These are phyloP conservation scores for Apamea epomidion DNA, from an alignment of 2,888 invertebrate genomes.

Conservation along the genomic window DNA sequence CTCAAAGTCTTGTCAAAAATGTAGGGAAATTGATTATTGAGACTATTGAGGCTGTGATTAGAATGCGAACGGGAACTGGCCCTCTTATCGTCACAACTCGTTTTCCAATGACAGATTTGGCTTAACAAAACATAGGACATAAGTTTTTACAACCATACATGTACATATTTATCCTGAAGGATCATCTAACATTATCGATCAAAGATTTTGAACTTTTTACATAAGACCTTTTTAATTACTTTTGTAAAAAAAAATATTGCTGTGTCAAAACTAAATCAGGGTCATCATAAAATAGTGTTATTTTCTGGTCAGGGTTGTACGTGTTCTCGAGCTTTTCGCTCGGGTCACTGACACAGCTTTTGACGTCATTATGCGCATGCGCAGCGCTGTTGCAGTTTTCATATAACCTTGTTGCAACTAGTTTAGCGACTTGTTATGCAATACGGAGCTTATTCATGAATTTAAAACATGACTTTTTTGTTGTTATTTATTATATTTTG, in stretches of 20 bases:
- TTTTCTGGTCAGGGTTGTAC: slow-evolving; percentile 43
- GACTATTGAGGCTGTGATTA: too few relatives aligned
- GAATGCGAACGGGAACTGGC: too few relatives aligned
- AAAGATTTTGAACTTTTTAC: not conserved
- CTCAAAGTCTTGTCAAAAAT: too few relatives aligned
- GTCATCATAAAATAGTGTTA: slow-evolving; percentile 11
- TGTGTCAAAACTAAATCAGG: slow-evolving; percentile 14
- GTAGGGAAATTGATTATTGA: too few relatives aligned
- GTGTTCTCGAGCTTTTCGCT: slow-evolving; percentile 29
- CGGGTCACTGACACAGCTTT: slow-evolving; percentile 63
- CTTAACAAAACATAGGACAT: not conserved
- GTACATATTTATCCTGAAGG: not conserved
- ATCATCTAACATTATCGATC: not conserved
- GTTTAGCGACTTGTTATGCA: slow-evolving; percentile 59
- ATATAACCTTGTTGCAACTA: slow-evolving; percentile 53
- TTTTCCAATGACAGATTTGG: not conserved
- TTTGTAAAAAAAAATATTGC: not conserved
- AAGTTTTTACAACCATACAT: not conserved
- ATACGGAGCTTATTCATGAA: slow-evolving; percentile 53
- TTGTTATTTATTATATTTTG: slow-evolving; percentile 16
- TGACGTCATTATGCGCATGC: slow-evolving; percentile 67
- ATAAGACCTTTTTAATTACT: not conserved
- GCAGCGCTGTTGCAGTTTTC: slow-evolving; percentile 58
- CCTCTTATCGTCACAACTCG: too few relatives aligned
- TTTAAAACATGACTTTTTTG: slow-evolving; percentile 33